phyloP scores from a whole-genome alignment of 2,113 vertebrate species.

The Cyanistes caeruleus region DNA sequence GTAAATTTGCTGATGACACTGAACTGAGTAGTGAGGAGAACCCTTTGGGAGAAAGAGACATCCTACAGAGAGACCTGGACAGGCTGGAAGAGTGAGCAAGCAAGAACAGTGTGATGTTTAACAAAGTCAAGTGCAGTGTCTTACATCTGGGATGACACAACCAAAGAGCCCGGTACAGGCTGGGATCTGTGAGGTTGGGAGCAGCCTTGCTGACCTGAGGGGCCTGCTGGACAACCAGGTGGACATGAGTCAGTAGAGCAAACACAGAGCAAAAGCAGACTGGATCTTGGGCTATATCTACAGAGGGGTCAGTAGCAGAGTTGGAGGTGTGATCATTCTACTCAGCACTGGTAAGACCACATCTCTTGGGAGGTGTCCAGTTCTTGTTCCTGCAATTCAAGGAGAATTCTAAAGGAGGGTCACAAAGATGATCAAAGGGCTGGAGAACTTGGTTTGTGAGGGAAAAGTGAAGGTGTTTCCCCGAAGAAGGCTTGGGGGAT shows the following conservation, averaged over 20 bases:
- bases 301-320: not conserved
- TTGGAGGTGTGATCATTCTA: not conserved
- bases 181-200: not conserved
- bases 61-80: not conserved
- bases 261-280: not conserved
- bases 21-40: not conserved
- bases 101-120: not conserved
- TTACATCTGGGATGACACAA: not conserved
- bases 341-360: not conserved
- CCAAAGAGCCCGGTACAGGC: not conserved
- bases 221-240: not conserved
- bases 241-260: not conserved
- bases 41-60: not conserved
- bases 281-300: not conserved
- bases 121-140: not conserved
- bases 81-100: not conserved
- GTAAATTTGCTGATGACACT: not conserved
- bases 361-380: not conserved
- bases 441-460: not conserved
- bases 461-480: not conserved
- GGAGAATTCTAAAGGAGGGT: not conserved
- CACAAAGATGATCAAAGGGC: not conserved
- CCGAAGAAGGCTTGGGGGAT: rapidly evolving
- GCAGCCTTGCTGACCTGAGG: not conserved
- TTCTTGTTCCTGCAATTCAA: not conserved